Base-by-base conservation (phyloP, 2,113 vertebrate genomes). In the Spheniscus mendiculus region DNA sequence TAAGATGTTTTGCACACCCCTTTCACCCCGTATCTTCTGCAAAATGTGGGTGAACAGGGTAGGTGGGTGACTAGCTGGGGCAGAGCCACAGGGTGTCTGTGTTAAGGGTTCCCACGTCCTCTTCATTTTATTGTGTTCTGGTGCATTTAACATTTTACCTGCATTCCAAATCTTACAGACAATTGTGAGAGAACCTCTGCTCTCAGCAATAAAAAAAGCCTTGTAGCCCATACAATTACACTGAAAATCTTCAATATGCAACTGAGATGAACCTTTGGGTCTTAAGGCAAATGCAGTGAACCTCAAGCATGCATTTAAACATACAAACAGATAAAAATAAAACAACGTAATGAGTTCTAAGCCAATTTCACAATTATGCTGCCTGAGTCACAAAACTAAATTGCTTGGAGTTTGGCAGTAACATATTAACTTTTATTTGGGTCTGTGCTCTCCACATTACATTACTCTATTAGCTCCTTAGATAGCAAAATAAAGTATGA, bases 281-380 rank as follows among this genome's bases (percentile, higher is more conserved):
- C 30, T 67, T 45, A 40, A 69, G 47, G 67, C 73, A 92, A 92
- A 81, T 12, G 7, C 74, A 87, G 52, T 53, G 74, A 90, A 93
- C 74, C 62, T 95, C 87, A 91, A 82, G 77, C 56, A 77, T 52
- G 52, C 70, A 52, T 88, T 93, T 87, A 95, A 96, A 87, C 63
- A 79, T 12, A 66, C 62, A 78, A 87, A 94, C 56, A 93, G 89
- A 94, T 85, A 94, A 93, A 97, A 97, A 94, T 93, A 95, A 96
- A 96, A 47, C 74, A 95, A 38, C 0, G 1, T 30, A 49, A 95
- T 87, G 83, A 95, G 32, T 74, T 83, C 82, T 55, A 83, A 95
- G 84, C 84, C 91, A 87, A 88, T 94, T 92, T 96, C 94, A 95
- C 78, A 91, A 91, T 93, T 94, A 91, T 12, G 38, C 78, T 82